A percentile compares a stretch with the other conserved stretches of the same genome.
Evolutionary conservation across 2,797 vertebrate genomes (phyloP).

Genomic region (Prunella strophiata): DNA sequence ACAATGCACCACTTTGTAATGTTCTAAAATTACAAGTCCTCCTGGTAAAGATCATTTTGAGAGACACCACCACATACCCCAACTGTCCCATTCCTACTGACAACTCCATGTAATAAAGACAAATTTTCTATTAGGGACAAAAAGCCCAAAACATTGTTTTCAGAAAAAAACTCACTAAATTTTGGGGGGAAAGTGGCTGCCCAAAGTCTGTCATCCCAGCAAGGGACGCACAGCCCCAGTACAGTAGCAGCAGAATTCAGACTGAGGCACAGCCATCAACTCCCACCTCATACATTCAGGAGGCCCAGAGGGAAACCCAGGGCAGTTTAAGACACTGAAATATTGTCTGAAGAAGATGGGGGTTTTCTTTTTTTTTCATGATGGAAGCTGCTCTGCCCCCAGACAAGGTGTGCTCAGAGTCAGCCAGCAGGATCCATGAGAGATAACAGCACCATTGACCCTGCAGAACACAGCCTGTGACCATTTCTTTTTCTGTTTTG

Average conservation of each 20-base stretch:
- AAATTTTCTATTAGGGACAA: not conserved
- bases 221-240: not conserved
- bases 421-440: not conserved
- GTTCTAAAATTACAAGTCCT: not conserved
- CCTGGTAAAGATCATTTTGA: not conserved
- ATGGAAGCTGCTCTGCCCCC: not conserved
- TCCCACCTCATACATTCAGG: conserved; percentile 24
- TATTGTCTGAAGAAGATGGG: not conserved
- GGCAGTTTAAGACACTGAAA: conserved; percentile 27
- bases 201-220: not conserved
- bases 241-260: conserved; percentile 19
- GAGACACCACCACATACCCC: not conserved
- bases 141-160: not conserved
- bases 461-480: not conserved
- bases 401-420: not conserved
- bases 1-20: not conserved
- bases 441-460: not conserved
- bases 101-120: not conserved
- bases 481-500: not conserved
- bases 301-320: not conserved
- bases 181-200: not conserved
- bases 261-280: not conserved
- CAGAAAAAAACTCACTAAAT: not conserved
- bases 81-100: not conserved
- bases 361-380: not conserved